Base-by-base conservation (phyloP, 2,888 invertebrate genomes). In the Teinopalpus imperialis region DNA sequence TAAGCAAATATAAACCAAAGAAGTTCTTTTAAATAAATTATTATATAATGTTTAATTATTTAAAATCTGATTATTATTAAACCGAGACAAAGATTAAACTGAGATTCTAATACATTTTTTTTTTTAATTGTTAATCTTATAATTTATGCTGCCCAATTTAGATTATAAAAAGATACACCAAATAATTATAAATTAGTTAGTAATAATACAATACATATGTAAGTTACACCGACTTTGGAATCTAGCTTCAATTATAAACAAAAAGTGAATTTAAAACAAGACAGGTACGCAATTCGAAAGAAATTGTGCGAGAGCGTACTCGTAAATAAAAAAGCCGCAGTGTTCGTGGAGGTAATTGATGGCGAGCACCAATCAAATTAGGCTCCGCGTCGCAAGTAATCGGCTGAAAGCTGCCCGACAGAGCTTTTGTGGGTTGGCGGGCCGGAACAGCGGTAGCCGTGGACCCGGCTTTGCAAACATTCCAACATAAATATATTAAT, bases 281-380 rank as follows among this genome's bases (percentile, higher is more conserved):
- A 18, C 9, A 36, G n/a, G 20, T 24, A 40, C 27, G 27, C 8
- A 55, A 49, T 43, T 46, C 30, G 34, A 37, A 20, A 55, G 60
- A 66, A 60, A 66, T 63, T 59, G 64, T 63, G 61, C 57, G 62
- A 67, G 69, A 72, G 63, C 64, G 56, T 55, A 54, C 55, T 62
- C 63, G 73, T 81, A 76, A 82, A 80, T 79, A 81, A 81, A 81
- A 81, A 74, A 24, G 14, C 30, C 37, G 71, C 69, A 64, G 70
- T 66, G 74, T 74, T 67, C 71, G 73, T 70, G 68, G 66, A 69
- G 79, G 80, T 82, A 83, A 85, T 81, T 82, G 81, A 83, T 80
- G 81, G 81, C 73, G 70, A 74, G 72, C 69, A 73, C 79, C 82
- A 85, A 83, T 86, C 83, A 85, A 86, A 87, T 87, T 85, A 85